Evolutionary conservation across 2,113 vertebrate species (phyloP).

Genomic region (Ceyx melanurus): DNA sequence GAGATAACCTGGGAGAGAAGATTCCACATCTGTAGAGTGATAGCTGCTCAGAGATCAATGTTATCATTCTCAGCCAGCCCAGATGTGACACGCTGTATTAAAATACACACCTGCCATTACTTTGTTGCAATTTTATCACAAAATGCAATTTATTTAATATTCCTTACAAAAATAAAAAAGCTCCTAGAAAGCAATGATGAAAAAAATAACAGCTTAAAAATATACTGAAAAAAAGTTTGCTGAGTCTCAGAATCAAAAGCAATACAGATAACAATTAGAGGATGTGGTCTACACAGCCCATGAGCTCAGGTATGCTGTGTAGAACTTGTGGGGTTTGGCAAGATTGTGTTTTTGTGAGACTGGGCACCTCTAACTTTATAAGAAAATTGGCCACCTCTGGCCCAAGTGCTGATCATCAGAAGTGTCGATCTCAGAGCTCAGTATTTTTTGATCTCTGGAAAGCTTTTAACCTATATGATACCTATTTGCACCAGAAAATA

Average conservation of each 20-base stretch:
- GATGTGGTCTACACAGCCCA: neutral
- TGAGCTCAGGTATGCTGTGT: rapidly evolving
- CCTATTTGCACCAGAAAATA: neutral
- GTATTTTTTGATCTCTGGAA: neutral
- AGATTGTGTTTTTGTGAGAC: neutral
- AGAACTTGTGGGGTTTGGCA: neutral
- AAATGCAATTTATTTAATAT: neutral
- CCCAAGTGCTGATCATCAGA: neutral
- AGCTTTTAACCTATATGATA: neutral
- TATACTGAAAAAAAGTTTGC: neutral
- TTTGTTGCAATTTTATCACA: neutral
- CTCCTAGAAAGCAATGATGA: neutral
- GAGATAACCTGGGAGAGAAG: neutral
- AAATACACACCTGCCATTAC: neutral
- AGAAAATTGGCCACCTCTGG: neutral
- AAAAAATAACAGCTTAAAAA: neutral
- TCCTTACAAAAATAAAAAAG: neutral
- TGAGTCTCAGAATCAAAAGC: neutral
- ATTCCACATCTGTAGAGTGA: neutral
- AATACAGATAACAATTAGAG: neutral
- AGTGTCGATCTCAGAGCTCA: neutral
- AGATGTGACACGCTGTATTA: neutral
- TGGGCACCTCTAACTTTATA: neutral
- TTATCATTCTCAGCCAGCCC: neutral
- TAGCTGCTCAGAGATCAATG: neutral